These are phyloP conservation scores for Serinus canaria DNA, from an alignment of 2,113 vertebrate genomes.

Conservation along the genomic window DNA sequence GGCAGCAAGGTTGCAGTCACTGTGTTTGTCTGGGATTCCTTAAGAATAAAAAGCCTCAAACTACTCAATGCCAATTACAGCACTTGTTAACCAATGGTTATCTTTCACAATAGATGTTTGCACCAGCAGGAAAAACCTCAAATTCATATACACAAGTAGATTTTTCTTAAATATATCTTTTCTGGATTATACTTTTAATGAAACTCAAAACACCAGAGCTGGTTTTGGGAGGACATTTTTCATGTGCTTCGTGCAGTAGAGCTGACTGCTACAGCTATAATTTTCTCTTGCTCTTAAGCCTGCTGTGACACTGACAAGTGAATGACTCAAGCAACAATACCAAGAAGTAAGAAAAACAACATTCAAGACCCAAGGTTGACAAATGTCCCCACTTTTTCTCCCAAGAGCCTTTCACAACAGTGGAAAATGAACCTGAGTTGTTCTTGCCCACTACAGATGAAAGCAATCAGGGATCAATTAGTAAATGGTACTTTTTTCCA, in stretches of 20 bases:
- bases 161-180: neutral
- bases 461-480: constrained; percentile 53
- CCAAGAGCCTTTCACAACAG: neutral
- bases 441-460: neutral
- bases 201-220: neutral
- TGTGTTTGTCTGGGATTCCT: neutral
- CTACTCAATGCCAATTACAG: neutral
- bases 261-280: neutral
- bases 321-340: constrained; percentile 12
- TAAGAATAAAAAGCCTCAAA: neutral
- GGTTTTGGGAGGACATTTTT: neutral
- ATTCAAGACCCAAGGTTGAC: neutral
- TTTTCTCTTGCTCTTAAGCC: neutral
- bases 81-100: neutral
- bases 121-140: neutral
- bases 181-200: neutral
- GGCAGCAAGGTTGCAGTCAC: neutral
- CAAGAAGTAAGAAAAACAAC: constrained; percentile 22
- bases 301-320: neutral
- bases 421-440: constrained; percentile 14
- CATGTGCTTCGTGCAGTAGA: neutral
- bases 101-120: neutral
- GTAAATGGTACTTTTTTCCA: constrained; percentile 34
- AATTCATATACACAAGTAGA: neutral
- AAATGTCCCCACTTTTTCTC: neutral